Evolutionary conservation across 2,113 vertebrate species (phyloP), one percentile per base, ranked within the genome.

Genomic region (Phylloscopus trochilus): DNA sequence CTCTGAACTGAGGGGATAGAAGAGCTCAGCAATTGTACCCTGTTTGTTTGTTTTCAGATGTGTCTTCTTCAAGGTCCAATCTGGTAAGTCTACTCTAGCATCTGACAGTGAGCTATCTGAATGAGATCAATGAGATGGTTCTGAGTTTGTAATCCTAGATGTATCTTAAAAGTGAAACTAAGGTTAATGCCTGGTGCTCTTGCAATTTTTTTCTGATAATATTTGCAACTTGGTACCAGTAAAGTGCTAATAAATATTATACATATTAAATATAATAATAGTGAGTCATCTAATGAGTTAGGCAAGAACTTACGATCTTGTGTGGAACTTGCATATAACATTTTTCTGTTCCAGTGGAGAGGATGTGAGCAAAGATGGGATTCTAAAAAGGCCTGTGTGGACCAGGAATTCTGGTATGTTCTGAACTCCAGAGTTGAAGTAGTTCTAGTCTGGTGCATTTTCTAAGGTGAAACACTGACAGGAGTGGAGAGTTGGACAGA

Each of bases 291-390:
- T 69, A 55, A 39, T 19, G 10, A 60, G 20, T 74, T 74, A 49
- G 56, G 56, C 27, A 68, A 26, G 27, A 19, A 51, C 15, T 20
- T 51, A 67, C 10, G 28, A 75, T 49, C 43, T 82, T 19, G 6
- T 75, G 39, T 80, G 18, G 39, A 60, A 87, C 64, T 55, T 3
- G 1, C 2, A 0, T 24, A 4, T 41, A 22, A 14, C 1, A 2
- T 59, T 64, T 72, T 72, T 76, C 31, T 76, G 13, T 66, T 90
- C 30, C 53, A 53, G n/a, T n/a, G 37, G 46, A 58, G 55, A 69
- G 19, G 24, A 44, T 52, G 35, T 60, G 72, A 85, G 13, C 9
- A 23, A 84, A 82, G 35, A n/a, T 26, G 69, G 31, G 19, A 31
- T 28, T 73, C 26, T 72, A 31, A 63, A 75, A 63, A 58, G 39